Evolutionary conservation across 2,113 vertebrate species (phyloP).

Genomic region (Hiodon alosoides): DNA sequence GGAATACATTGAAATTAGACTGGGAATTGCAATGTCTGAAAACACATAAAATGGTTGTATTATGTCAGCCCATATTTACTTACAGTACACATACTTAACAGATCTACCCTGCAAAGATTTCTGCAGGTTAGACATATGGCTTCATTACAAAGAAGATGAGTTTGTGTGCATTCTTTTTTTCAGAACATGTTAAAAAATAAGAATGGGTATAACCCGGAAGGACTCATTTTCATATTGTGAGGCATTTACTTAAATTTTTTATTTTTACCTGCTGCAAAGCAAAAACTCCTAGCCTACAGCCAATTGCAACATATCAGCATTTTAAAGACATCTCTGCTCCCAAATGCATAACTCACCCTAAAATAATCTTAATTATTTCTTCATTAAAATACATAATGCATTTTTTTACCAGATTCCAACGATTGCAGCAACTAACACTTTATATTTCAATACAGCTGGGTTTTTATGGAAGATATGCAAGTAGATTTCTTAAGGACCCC

Average conservation of each 20-base stretch:
- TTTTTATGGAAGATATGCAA: background rate
- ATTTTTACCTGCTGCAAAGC: background rate
- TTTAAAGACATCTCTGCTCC: no score
- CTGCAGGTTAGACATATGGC: no score
- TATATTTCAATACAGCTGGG: background rate
- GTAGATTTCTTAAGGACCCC: no score
- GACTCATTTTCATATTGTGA: no score
- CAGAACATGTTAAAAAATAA: background rate
- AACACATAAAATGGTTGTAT: constrained; percentile 15
- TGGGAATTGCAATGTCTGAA: constrained; percentile 32
- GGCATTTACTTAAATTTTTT: no score
- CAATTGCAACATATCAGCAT: no score
- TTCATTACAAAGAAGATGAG: background rate
- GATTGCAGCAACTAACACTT: background rate
- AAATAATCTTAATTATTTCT: no score
- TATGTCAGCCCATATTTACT: no score
- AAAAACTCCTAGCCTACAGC: no score
- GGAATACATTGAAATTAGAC: constrained; percentile 34
- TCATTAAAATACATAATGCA: background rate
- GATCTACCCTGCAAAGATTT: no score
- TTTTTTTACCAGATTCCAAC: background rate
- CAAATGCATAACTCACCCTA: background rate
- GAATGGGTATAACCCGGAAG: no score
- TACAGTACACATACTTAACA: no score
- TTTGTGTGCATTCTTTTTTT: background rate